Evolutionary conservation across 2,797 vertebrate genomes (phyloP), one percentile per base, ranked within the genome.

Genomic region (Euphonia xanthogaster): DNA sequence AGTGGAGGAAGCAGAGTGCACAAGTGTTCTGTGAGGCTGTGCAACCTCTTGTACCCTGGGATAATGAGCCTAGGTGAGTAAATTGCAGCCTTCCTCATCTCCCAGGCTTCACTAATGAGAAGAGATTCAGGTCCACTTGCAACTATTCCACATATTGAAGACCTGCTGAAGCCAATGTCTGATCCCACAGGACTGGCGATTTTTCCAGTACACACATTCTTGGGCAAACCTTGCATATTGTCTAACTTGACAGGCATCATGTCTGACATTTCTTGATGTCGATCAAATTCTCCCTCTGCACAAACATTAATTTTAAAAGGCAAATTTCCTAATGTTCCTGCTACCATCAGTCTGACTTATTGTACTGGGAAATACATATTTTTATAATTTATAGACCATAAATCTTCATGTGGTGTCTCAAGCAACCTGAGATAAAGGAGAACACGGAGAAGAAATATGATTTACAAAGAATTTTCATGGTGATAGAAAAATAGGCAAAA

Each of bases 331-430:
- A 58, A 47, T 72, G n/a, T 31, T 78, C 39, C 75, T 87, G 40
- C 35, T 62, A 57, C 37, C 8, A 24, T 39, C 61, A 30, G 30
- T 71, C 50, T 53, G 40, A 73, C 15, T 61, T 86, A 61, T 0
- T 0, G 0, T n/a, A n/a, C 60, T 50, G 27, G 42, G 61, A 88
- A 80, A 77, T 9, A 45, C 0, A 0, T 44, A 10, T 30, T n/a
- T 76, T 74, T 22, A 28, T 7, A 12, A 62, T 50, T 61, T 6
- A 12, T 0, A 79, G 28, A 44, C 23, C 24, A 1, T 6, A 22
- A 70, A 22, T 39, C 27, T 62, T 63, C 27, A 10, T 31, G 9
- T 2, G 4, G 19, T 74, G 33, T 48, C 37, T 83, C 54, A 65
- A 65, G 39, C 54, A 93, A 51, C 33, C 63, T 22, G 45, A 7